phyloP scores from a whole-genome alignment of 2,888 invertebrate species.

The Alloplasta piceator region DNA sequence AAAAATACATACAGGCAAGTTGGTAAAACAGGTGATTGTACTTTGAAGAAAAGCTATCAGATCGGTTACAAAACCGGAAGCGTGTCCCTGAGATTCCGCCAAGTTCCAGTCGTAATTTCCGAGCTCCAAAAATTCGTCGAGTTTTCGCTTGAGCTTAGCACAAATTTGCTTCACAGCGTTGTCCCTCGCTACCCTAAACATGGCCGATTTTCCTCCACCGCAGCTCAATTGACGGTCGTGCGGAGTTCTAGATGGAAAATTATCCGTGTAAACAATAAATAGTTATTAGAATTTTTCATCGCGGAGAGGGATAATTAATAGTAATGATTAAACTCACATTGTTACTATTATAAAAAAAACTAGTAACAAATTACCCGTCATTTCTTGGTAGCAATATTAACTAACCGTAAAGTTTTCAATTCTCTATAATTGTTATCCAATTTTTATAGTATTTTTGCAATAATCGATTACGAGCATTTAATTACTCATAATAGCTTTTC shows the following conservation, averaged over 20 bases:
- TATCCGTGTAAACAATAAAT: neutral
- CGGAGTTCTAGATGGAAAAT: slow-evolving; percentile 75
- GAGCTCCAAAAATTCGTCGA: slow-evolving; percentile 97
- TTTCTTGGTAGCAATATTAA: too few species aligned
- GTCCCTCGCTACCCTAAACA: slow-evolving; percentile 95
- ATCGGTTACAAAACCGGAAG: slow-evolving; percentile 96
- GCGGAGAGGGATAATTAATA: too few species aligned
- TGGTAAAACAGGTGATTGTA: slow-evolving; percentile 97
- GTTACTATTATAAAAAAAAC: too few species aligned
- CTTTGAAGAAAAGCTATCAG: slow-evolving; percentile 96
- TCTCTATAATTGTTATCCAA: too few species aligned
- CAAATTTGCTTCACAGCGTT: slow-evolving; percentile 99
- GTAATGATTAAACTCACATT: too few species aligned
- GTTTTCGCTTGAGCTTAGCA: slow-evolving; percentile 95
- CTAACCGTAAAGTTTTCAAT: too few species aligned
- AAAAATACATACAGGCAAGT: slow-evolving; percentile 89
- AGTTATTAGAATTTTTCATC: too few species aligned
- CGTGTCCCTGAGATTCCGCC: slow-evolving; percentile 95
- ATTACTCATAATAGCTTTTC: too few species aligned
- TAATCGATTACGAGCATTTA: too few species aligned
- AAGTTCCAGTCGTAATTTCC: slow-evolving; percentile 96
- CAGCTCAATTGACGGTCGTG: slow-evolving; percentile 82
- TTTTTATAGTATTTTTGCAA: too few species aligned
- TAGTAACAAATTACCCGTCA: too few species aligned
- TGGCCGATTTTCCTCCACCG: slow-evolving; percentile 87